These are phyloP conservation scores for Dynastes maya DNA, from an alignment of 2,888 invertebrate genomes.

Conservation along the genomic window DNA sequence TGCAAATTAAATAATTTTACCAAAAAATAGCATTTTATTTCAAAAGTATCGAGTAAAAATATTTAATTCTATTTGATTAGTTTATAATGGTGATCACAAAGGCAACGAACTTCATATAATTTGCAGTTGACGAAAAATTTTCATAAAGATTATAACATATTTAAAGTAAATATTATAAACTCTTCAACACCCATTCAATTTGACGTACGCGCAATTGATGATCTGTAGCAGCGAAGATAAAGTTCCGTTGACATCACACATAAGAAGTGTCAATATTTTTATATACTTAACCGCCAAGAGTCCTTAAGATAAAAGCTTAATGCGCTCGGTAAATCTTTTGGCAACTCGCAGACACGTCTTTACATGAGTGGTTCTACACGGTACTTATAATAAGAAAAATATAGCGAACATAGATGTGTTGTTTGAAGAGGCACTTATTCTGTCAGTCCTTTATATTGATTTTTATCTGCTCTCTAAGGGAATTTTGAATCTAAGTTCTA, in stretches of 20 bases:
- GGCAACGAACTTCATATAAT: too few species aligned
- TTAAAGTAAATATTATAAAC: conserved; percentile 1
- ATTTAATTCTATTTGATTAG: too few species aligned
- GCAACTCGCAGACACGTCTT: background rate
- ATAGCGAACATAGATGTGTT: too few species aligned
- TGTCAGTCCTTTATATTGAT: too few species aligned
- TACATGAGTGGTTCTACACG: conserved; percentile 6
- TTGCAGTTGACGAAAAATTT: too few species aligned
- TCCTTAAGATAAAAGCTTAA: conserved; percentile 35
- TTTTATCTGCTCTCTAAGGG: too few species aligned
- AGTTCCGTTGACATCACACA: background rate
- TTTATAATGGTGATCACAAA: too few species aligned
- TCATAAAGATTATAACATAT: background rate
- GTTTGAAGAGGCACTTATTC: background rate
- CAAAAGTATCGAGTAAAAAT: too few species aligned
- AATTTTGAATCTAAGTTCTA: too few species aligned
- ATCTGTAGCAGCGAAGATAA: background rate
- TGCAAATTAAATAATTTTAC: too few species aligned
- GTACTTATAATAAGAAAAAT: background rate
- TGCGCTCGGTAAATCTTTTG: conserved; percentile 28
- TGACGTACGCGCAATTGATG: background rate
- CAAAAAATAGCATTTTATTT: too few species aligned
- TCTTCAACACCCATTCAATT: background rate
- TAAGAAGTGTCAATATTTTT: conserved; percentile 23
- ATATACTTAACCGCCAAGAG: conserved; percentile 21